Evolutionary conservation across 2,797 vertebrate genomes (phyloP), one percentile per base, ranked within the genome.

Genomic region (Dipus sagitta): DNA sequence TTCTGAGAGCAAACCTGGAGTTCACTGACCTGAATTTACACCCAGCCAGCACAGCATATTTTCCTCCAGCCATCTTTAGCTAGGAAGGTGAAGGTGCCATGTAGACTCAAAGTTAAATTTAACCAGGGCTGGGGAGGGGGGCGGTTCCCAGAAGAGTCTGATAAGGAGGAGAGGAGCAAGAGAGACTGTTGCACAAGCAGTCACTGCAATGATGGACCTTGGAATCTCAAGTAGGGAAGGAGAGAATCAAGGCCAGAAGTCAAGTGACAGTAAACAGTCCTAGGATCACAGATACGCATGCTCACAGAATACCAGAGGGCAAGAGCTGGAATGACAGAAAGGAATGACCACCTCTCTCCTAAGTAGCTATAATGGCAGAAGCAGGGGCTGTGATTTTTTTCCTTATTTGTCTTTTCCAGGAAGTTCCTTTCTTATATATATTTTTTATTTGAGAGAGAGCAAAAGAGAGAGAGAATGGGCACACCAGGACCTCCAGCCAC

Each of bases 401-500:
- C 78, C 54, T 78, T 81, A 83, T 64, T 83, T 96, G 58, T 58
- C 30, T 88, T 28, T 54, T 91, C 82, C 54, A 42, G 92, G 81
- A 93, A 90, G 6, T 34, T 0, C 20, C 42, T 81, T 62, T 38
- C 38, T 38, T 38, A 3, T 38, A 38, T 38, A 38, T 38, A 38
- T 38, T 3, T 38, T 38, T 38, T 38, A 38, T 38, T 38, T 38
- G 6, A 38, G 38, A 38, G 38, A 38, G 38, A 38, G 38, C 6
- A 38, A 38, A 6, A 38, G 38, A 38, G 38, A 38, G 38, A 38
- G 38, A 38, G 38, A 38, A 38, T 38, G 38, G 38, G 38, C 38
- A 38, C 6, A 6, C 38, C 38, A 38, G 38, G 38, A 6, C 38
- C 38, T 38, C 38, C 38, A 38, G 38, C 38, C 38, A 38, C 38